Evolutionary conservation across 2,888 invertebrate genomes (phyloP).

Genomic region (Pocota personata): DNA sequence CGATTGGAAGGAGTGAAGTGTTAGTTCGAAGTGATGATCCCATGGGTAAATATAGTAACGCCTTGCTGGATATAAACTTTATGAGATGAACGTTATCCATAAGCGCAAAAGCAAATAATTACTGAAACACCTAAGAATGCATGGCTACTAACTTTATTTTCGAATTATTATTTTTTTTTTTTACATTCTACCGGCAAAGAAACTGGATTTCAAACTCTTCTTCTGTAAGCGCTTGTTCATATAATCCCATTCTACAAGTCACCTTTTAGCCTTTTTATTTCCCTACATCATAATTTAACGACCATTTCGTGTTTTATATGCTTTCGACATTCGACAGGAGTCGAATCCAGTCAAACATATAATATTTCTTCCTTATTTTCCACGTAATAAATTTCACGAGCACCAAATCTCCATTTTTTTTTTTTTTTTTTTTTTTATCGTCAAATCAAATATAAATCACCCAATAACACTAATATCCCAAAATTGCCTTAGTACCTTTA

Average conservation of each 20-base stretch:
- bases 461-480: constrained; percentile 33
- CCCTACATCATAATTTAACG: background rate
- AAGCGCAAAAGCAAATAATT: no score
- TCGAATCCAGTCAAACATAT: background rate
- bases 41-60: no score
- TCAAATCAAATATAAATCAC: constrained; percentile 60
- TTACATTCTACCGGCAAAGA: background rate
- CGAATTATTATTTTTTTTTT: background rate
- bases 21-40: no score
- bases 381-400: constrained; percentile 34
- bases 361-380: background rate
- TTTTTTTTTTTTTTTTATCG: constrained; percentile 15
- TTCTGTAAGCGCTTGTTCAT: background rate
- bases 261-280: background rate
- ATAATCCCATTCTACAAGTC: background rate
- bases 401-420: background rate
- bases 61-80: no score
- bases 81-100: no score
- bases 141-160: no score
- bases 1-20: no score
- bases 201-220: no score
- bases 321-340: background rate
- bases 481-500: constrained; percentile 20
- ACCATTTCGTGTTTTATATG: background rate
- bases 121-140: no score